These are phyloP conservation scores for Kryptopterus vitreolus DNA, from an alignment of 2,797 vertebrate genomes.

Conservation along the genomic window DNA sequence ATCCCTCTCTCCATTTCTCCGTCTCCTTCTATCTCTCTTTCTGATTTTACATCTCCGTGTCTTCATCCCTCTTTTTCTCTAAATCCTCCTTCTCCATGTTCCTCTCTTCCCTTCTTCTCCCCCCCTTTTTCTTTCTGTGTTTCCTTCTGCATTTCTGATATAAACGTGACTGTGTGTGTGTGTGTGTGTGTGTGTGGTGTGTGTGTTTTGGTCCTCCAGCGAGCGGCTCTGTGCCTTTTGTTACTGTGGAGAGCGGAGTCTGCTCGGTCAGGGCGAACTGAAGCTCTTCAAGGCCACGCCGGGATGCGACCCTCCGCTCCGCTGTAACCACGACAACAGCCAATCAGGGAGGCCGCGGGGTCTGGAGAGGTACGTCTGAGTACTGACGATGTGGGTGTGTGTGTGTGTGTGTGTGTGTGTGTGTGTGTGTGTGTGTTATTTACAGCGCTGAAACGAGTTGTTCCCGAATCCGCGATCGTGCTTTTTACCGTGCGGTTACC, in stretches of 20 bases:
- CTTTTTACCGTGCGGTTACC: conserved; percentile 44
- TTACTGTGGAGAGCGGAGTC: conserved; percentile 92
- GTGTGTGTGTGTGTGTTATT: no score
- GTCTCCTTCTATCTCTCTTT: not conserved
- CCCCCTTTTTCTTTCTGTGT: not conserved
- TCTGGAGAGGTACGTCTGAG: conserved; percentile 67
- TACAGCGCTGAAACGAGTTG: no score
- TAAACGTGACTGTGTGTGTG: not conserved
- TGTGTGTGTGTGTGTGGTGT: conserved; percentile 18
- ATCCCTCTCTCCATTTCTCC: not conserved
- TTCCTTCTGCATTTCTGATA: not conserved
- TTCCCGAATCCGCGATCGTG: no score
- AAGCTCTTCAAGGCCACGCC: conserved; percentile 84
- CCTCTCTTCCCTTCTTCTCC: not conserved
- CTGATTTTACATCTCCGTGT: not conserved
- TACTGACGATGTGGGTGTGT: not conserved
- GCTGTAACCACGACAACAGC: conserved; percentile 73
- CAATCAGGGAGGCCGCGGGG: conserved; percentile 67
- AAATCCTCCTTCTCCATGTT: not conserved
- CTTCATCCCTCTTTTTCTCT: not conserved
- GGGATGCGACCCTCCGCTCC: conserved; percentile 71
- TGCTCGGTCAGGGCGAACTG: conserved; percentile 95
- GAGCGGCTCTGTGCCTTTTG: conserved; percentile 96
- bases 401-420: no score
- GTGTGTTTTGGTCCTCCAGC: conserved; percentile 51